These are phyloP conservation scores for Staurois parvus DNA, from an alignment of 2,797 vertebrate genomes.

Conservation along the genomic window DNA sequence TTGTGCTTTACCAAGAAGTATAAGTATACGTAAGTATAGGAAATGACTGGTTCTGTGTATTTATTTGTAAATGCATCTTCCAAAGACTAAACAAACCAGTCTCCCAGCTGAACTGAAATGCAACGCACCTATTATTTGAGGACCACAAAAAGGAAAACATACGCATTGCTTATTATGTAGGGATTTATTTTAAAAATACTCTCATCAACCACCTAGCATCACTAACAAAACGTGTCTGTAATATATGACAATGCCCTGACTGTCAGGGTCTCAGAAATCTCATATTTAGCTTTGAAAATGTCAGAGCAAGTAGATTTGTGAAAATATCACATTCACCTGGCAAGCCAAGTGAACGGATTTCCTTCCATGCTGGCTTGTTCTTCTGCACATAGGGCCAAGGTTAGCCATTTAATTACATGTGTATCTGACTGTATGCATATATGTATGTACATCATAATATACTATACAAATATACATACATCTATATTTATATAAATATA, in stretches of 20 bases:
- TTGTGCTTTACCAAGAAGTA: too few species aligned
- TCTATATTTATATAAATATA: conserved; percentile 55
- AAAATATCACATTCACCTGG: conserved; percentile 60
- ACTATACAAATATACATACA: conserved; percentile 56
- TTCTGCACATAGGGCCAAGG: conserved; percentile 44
- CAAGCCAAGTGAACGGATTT: conserved; percentile 46
- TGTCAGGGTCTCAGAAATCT: conserved; percentile 69
- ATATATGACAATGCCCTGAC: conserved; percentile 66
- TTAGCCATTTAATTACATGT: conserved; percentile 42
- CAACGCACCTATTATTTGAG: background rate
- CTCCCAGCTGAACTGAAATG: background rate
- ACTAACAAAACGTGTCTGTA: conserved; percentile 70
- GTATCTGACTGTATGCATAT: conserved; percentile 51
- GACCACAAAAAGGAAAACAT: background rate
- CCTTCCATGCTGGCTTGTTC: conserved; percentile 60
- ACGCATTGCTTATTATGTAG: conserved; percentile 53
- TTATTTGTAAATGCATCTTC: background rate
- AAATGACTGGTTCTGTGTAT: too few species aligned
- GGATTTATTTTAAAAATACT: conserved; percentile 72
- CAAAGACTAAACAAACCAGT: background rate
- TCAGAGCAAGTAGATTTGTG: conserved; percentile 64
- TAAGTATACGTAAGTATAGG: too few species aligned
- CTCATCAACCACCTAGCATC: conserved; percentile 69
- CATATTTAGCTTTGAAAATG: conserved; percentile 64
- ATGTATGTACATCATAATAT: conserved; percentile 50